These are phyloP conservation scores for Coleophora flavipennella DNA, from an alignment of 2,888 invertebrate species.

Conservation along the genomic window DNA sequence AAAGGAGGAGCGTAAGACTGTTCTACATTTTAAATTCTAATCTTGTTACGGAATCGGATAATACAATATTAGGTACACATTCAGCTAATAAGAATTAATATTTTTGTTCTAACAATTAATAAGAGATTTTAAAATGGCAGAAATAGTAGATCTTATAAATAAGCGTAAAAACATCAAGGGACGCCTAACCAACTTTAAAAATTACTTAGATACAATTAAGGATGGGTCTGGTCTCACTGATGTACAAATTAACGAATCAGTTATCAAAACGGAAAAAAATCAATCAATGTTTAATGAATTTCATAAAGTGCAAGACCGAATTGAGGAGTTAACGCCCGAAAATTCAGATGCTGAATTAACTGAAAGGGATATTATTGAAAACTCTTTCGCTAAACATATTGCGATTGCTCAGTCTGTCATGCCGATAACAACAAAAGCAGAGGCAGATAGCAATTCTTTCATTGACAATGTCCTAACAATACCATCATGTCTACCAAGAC, in stretches of 20 bases:
- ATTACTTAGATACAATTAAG: not conserved
- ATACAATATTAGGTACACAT: too few relatives aligned
- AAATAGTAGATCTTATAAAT: not conserved
- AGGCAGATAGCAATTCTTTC: too few relatives aligned
- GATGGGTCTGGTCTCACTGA: not conserved
- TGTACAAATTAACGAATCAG: not conserved
- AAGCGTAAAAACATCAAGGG: not conserved
- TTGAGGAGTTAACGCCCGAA: not conserved
- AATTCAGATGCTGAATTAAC: not conserved
- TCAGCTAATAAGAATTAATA: too few relatives aligned
- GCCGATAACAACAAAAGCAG: too few relatives aligned
- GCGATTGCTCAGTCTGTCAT: too few relatives aligned
- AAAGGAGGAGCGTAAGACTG: too few relatives aligned
- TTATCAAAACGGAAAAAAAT: not conserved
- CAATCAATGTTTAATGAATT: not conserved
- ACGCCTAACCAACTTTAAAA: not conserved
- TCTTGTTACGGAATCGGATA: too few relatives aligned
- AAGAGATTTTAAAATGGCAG: slow-evolving; percentile 5
- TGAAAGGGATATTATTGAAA: not conserved
- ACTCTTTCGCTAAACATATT: too few relatives aligned
- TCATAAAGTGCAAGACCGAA: not conserved
- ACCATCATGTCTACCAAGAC: too few relatives aligned
- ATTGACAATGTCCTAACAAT: too few relatives aligned
- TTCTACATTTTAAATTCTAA: too few relatives aligned
- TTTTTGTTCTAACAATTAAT: too few relatives aligned